phyloP scores from a whole-genome alignment of 2,888 invertebrate species.

The Brachypalpus laphriformis region DNA sequence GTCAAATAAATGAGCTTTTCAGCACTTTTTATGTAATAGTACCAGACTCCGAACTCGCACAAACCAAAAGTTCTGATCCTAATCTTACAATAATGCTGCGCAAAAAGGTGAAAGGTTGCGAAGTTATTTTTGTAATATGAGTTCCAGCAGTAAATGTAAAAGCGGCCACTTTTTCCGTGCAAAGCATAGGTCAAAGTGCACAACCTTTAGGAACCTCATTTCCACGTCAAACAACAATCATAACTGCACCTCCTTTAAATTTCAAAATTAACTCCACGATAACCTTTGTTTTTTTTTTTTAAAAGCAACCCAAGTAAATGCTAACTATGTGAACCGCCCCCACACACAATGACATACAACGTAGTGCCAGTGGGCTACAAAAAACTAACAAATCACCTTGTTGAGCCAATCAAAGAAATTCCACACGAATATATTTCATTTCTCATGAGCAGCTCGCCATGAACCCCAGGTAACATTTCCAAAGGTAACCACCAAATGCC shows the following conservation, averaged over 20 bases:
- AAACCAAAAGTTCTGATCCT: too few relatives aligned
- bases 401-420: constrained; percentile 45
- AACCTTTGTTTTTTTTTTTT: not conserved
- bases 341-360: constrained; percentile 16
- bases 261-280: not conserved
- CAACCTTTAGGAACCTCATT: too few relatives aligned
- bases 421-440: constrained; percentile 24
- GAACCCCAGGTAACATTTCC: constrained; percentile 26
- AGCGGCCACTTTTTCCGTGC: too few relatives aligned
- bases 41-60: too few relatives aligned
- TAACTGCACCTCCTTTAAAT: not conserved
- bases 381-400: constrained; percentile 45
- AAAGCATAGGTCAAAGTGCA: too few relatives aligned
- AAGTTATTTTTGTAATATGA: too few relatives aligned
- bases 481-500: constrained; percentile 17
- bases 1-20: too few relatives aligned
- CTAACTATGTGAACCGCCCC: constrained; percentile 33
- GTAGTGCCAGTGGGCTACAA: not conserved
- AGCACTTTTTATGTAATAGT: too few relatives aligned
- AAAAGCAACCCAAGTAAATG: not conserved
- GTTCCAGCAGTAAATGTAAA: too few relatives aligned
- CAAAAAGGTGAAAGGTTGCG: too few relatives aligned
- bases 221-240: not conserved
- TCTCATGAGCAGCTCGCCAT: constrained; percentile 37
- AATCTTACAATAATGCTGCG: too few relatives aligned